Base-by-base conservation (phyloP, 2,888 invertebrate genomes). In the Mesorhabditis sp. region DNA sequence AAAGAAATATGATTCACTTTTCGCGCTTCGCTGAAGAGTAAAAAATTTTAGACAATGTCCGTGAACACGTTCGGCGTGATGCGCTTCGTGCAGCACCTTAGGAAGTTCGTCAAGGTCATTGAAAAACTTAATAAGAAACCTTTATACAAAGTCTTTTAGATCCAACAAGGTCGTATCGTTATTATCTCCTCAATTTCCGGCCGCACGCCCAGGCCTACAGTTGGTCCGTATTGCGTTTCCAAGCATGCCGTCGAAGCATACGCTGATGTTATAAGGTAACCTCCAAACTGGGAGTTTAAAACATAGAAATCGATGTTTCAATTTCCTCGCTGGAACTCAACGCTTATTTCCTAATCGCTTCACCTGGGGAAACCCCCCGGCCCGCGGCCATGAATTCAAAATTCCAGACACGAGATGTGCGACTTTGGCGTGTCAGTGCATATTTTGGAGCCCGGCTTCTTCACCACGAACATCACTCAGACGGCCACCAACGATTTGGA, bases 111-210 rank as follows among this genome's bases (percentile, higher is more conserved):
- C 62, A 83, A 83, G 72, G 69, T n/a, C 72, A 28, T 74, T 72
- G 64, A 15, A 68, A 43, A 75, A n/a, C 75, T 62, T 68, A 72
- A 70, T 62, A 62, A 64, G 5, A 10, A 64, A 42, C 13, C 3
- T 45, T 42, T 68, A 42, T 15, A 45, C 43, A 7, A 64, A 66
- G 45, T 45, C 13, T 15, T 15, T 3, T 15, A 63, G 63, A 63
- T 63, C 3, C 63, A 63, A 63, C 63, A 77, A 41, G 87, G 87
- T 4, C 78, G 87, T 50, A 79, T 88, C 50, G 80, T 88, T 13
- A 88, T 86, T 74, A 84, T 87, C 2, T 86, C 87, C 4, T 86
- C 86, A 72, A 84, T 86, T 45, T 85, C 85, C 71, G 87, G 86
- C 5, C 74, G 83, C 44, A 70, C 86, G 41, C 81, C 86, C 3